A percentile compares a stretch with the other conserved stretches of the same genome.
phyloP scores from a whole-genome alignment of 2,113 vertebrate species.

The Lutjanus erythropterus region DNA sequence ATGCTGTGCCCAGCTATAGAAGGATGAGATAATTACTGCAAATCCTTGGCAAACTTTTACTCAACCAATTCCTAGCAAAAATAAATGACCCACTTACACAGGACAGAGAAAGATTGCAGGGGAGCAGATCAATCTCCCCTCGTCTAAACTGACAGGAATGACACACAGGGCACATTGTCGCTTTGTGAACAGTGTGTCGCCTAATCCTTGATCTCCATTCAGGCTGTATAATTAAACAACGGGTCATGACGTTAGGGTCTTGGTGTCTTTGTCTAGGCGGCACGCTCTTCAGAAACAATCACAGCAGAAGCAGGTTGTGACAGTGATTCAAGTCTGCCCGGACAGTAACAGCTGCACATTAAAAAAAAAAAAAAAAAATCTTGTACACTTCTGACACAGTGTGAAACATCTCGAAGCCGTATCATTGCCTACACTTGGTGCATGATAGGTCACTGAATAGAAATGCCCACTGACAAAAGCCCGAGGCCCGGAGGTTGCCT shows the following conservation, averaged over 20 bases:
- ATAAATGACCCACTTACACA: conserved; percentile 86
- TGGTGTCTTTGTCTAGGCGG: conserved; percentile 38
- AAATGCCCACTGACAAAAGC: conserved; percentile 82
- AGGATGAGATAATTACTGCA: conserved; percentile 83
- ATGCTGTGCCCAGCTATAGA: conserved; percentile 81
- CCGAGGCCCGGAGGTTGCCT: conserved; percentile 83
- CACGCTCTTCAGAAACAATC: conserved; percentile 51
- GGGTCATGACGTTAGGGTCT: conserved; percentile 17
- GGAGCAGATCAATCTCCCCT: conserved; percentile 73
- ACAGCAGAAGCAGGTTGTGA: conserved; percentile 37
- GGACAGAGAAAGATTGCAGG: conserved; percentile 49
- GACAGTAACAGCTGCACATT: conserved; percentile 55
- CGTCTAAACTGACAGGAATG: conserved; percentile 15
- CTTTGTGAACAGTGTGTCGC: conserved; percentile 27
- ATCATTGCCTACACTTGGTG: conserved; percentile 63
- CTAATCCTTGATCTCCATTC: conserved; percentile 56
- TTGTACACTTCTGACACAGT: conserved; percentile 58
- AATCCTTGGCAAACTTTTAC: conserved; percentile 83
- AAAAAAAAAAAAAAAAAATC: conserved; percentile 16
- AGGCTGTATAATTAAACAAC: conserved; percentile 47
- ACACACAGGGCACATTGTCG: conserved; percentile 19
- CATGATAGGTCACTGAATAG: conserved; percentile 75
- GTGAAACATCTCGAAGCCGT: conserved; percentile 68
- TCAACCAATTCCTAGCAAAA: conserved; percentile 77
- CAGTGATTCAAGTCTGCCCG: conserved; percentile 37